Evolutionary conservation across 2,888 invertebrate genomes (phyloP).

Genomic region (Buathra laborator): DNA sequence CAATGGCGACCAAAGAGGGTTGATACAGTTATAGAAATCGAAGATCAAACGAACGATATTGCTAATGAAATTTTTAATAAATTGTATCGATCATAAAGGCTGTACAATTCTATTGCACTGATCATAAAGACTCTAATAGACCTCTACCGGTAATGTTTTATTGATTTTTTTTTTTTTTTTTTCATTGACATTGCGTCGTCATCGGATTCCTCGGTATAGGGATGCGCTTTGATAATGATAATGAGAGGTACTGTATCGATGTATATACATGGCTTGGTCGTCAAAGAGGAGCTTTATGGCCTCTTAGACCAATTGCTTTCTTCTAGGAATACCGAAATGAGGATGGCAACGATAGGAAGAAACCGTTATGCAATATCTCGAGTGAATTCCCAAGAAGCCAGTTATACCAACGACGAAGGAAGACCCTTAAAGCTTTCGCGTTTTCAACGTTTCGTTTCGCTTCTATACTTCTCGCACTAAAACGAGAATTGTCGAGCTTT

Average conservation of each 20-base stretch:
- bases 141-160: too few species aligned
- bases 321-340: not conserved
- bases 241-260: not conserved
- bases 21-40: too few species aligned
- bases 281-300: slow-evolving; percentile 23
- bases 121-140: too few species aligned
- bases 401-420: slow-evolving; percentile 28
- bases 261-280: slow-evolving; percentile 1
- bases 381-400: slow-evolving; percentile 28
- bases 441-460: slow-evolving; percentile 33
- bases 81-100: too few species aligned
- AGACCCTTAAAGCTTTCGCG: slow-evolving; percentile 30
- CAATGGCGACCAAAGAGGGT: too few species aligned
- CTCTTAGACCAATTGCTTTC: slow-evolving; percentile 28
- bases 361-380: slow-evolving; percentile 26
- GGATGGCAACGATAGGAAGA: slow-evolving; percentile 9
- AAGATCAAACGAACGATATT: too few species aligned
- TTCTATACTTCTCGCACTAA: not conserved
- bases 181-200: not conserved
- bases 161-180: too few species aligned
- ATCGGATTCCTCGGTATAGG: not conserved
- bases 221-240: slow-evolving; percentile 13
- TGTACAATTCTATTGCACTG: too few species aligned
- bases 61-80: too few species aligned
- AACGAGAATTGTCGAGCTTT: not conserved